Evolutionary conservation across 2,797 vertebrate species (phyloP).

Genomic region (Sarcophilus harrisii): DNA sequence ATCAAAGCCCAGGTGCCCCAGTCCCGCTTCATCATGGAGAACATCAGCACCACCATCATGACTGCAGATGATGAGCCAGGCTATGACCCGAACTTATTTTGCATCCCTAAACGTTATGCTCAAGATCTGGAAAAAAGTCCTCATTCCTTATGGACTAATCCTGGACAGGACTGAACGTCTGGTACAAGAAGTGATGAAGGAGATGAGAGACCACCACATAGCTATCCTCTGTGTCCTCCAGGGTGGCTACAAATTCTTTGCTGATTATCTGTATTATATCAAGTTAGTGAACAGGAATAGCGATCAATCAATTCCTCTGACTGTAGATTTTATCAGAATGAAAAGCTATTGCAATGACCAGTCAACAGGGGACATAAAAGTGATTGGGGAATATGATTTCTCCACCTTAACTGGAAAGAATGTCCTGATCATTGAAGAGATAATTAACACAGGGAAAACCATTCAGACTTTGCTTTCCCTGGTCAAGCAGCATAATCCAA

Average conservation of each 20-base stretch:
- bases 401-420: constrained; percentile 94
- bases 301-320: constrained; percentile 97
- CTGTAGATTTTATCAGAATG: constrained; percentile 96
- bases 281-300: constrained; percentile 96
- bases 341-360: constrained; percentile 95
- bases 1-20: constrained; percentile 26
- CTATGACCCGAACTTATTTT: constrained; percentile 95
- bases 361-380: constrained; percentile 95
- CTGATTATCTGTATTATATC: constrained; percentile 95
- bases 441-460: constrained; percentile 95
- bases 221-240: constrained; percentile 96
- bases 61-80: constrained; percentile 95
- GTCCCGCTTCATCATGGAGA: constrained; percentile 46
- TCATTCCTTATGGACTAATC: constrained; percentile 96
- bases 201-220: constrained; percentile 95
- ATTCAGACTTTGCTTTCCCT: constrained; percentile 93
- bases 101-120: constrained; percentile 96
- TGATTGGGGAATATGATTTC: constrained; percentile 95
- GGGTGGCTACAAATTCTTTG: constrained; percentile 96
- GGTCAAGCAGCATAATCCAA: constrained; percentile 94
- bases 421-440: constrained; percentile 86
- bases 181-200: constrained; percentile 95
- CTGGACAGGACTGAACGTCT: constrained; percentile 96
- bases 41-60: constrained; percentile 72
- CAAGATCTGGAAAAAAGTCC: constrained; percentile 93